A percentile compares a stretch with the other conserved stretches of the same genome.
Evolutionary conservation across 2,888 invertebrate species (phyloP).

Genomic region (Xestoiulus laeticollis): DNA sequence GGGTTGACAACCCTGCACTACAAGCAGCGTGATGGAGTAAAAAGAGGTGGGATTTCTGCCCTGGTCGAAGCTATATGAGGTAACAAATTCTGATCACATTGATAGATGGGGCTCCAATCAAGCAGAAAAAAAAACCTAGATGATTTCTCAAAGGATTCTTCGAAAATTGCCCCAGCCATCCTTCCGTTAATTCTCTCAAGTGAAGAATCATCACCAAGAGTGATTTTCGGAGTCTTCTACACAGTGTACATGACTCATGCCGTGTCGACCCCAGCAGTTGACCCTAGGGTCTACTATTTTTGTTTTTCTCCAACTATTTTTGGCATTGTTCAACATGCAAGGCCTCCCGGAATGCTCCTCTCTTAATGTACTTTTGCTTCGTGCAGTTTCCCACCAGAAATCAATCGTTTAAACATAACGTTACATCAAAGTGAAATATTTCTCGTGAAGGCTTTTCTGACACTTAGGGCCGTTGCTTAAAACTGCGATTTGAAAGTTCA

Average conservation of each 20-base stretch:
- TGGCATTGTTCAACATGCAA: not conserved
- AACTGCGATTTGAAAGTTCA: conserved; percentile 11
- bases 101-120: conserved; percentile 9
- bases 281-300: not conserved
- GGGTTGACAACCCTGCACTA: not conserved
- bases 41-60: not conserved
- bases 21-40: not conserved
- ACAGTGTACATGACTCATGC: no score
- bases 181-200: conserved; percentile 31
- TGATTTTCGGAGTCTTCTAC: not conserved
- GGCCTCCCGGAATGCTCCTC: not conserved
- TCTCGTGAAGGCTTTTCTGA: conserved; percentile 5
- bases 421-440: conserved; percentile 45
- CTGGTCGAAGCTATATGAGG: no score
- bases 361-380: conserved; percentile 42
- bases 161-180: not conserved
- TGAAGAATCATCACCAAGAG: not conserved
- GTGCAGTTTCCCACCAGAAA: conserved; percentile 14
- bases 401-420: conserved; percentile 21
- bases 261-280: not conserved
- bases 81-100: not conserved
- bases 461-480: not conserved
- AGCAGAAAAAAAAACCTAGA: not conserved
- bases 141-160: conserved; percentile 46
- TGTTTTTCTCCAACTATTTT: not conserved